Evolutionary conservation across 2,888 invertebrate genomes (phyloP), one percentile per base, ranked within the genome.

Genomic region (Serrognathus titanus): DNA sequence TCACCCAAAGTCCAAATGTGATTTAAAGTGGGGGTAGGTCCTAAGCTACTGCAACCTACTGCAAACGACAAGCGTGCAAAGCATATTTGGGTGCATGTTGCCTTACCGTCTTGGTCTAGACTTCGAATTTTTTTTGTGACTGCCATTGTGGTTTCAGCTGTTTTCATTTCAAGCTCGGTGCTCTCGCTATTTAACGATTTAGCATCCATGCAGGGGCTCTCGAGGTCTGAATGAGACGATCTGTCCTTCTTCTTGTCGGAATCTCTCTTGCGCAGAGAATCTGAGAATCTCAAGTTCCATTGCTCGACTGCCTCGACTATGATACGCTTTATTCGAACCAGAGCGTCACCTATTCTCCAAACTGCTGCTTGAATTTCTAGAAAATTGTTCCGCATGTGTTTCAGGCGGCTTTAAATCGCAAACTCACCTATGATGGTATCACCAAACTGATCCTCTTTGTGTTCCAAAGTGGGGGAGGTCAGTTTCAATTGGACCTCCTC

Each of bases 401-500:
- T 1, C 6, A 46, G 7, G 5, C n/a, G 1, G 4, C 4, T 16
- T 46, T 31, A 1, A 2, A 12, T 46, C 13, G 46, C 13, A 51
- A n/a, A 45, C 40, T 1, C 10, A 71, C 71, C 69, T 66, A 64
- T 62, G 56, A 48, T 55, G 20, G 43, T 35, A 53, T 69, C 65
- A 13, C 67, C 64, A 57, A 75, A 75, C 48, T 69, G 53, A 13
- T 57, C 70, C 38, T 73, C 73, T 48, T 82, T 81, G 53, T 79
- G 81, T 63, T 85, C 84, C 3, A 86, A 75, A 0, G 82, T 82
- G 1, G 87, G 84, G 0, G 88, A 85, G 0, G 89, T 88, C 38
- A 91, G 77, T 57, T 88, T 87, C 31, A 90, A 73, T 70, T 94
- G 92, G 53, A 92, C 85, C 63, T 89, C 88, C 70, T 93, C 93